phyloP scores from a whole-genome alignment of 2,113 vertebrate species.

The Illadopsis cleaveri region DNA sequence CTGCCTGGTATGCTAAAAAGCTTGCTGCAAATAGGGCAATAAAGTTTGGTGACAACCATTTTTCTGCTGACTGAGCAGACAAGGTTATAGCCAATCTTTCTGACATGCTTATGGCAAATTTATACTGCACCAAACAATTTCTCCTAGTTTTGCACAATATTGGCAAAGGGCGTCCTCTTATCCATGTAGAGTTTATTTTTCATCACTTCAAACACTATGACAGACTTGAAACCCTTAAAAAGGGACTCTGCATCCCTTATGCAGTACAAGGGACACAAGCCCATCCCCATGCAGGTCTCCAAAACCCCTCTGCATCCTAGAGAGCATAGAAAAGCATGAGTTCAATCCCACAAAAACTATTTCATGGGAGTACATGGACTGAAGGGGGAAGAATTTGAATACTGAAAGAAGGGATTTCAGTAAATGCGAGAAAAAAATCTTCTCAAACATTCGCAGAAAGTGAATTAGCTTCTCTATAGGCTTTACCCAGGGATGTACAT shows the following conservation, averaged over 20 bases:
- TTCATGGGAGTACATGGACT: background rate
- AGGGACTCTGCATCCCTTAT: background rate
- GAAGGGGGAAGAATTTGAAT: background rate
- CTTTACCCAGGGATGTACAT: background rate
- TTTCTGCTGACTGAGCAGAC: background rate
- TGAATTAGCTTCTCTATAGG: background rate
- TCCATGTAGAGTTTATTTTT: background rate
- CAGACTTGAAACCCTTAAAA: background rate
- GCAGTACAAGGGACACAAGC: background rate
- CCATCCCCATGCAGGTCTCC: background rate
- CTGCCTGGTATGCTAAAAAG: background rate
- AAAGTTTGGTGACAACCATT: background rate
- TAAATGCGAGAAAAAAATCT: background rate
- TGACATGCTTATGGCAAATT: background rate
- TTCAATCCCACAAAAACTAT: background rate
- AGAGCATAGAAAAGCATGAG: background rate
- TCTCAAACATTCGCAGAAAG: background rate
- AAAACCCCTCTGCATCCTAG: background rate
- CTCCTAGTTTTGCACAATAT: background rate
- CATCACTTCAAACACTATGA: fast-evolving
- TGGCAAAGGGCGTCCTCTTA: background rate
- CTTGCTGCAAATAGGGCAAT: background rate
- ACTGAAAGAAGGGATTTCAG: background rate
- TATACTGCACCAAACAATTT: background rate
- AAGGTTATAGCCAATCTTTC: background rate